phyloP scores from a whole-genome alignment of 2,797 vertebrate species.

The Hippocampus kuda region DNA sequence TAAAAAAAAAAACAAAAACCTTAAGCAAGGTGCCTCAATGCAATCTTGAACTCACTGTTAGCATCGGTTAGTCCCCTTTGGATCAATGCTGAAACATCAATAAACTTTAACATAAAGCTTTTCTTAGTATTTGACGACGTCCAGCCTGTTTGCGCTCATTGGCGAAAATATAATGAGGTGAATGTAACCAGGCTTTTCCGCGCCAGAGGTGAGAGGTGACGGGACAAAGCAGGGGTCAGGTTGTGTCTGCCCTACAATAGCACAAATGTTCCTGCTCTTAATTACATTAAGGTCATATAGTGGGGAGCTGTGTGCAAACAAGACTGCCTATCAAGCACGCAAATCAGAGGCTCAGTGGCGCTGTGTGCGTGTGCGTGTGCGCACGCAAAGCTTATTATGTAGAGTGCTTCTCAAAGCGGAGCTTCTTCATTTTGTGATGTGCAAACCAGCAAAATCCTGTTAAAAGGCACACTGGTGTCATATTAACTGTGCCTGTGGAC shows the following conservation, averaged over 20 bases:
- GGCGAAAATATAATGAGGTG: background rate
- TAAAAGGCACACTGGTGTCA: slow-evolving; percentile 48
- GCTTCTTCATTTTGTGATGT: slow-evolving; percentile 40
- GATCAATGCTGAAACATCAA: too few relatives aligned
- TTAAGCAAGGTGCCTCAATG: too few relatives aligned
- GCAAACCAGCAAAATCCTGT: slow-evolving; percentile 24
- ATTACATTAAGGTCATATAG: slow-evolving; percentile 94
- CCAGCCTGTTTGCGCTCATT: background rate
- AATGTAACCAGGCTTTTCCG: slow-evolving; percentile 47
- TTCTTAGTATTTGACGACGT: background rate
- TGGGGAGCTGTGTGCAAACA: slow-evolving; percentile 81
- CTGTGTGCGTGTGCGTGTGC: slow-evolving; percentile 67
- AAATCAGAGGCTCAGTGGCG: slow-evolving; percentile 64
- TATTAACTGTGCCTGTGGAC: slow-evolving; percentile 39
- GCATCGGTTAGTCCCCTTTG: too few relatives aligned
- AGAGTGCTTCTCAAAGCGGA: slow-evolving; percentile 64
- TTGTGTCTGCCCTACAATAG: slow-evolving; percentile 78
- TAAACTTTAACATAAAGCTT: too few relatives aligned
- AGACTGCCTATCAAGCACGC: slow-evolving; percentile 77
- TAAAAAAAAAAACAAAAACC: too few relatives aligned
- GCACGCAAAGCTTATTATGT: slow-evolving; percentile 82
- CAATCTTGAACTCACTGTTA: too few relatives aligned
- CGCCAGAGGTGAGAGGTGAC: background rate
- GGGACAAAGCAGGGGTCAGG: slow-evolving; percentile 89
- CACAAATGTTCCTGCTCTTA: slow-evolving; percentile 89